phyloP scores from a whole-genome alignment of 2,797 vertebrate species.

The Anabacerthia variegaticeps region DNA sequence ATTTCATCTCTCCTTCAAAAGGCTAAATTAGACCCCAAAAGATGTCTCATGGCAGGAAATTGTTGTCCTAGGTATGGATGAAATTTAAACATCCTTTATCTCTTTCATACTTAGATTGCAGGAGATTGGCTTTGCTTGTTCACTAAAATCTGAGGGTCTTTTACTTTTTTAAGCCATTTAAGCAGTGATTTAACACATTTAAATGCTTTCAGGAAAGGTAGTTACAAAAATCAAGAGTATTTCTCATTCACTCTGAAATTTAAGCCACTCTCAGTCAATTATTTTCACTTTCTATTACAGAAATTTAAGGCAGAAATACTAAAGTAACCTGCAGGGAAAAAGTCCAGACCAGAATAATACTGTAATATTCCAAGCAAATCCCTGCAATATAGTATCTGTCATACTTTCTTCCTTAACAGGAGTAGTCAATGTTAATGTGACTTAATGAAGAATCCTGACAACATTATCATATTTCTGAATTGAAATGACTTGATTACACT shows the following conservation, averaged over 20 bases:
- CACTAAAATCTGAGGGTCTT: neutral
- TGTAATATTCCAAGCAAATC: neutral
- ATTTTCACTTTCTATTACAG: neutral
- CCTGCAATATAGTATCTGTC: neutral
- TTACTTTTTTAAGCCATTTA: neutral
- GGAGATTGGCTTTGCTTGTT: neutral
- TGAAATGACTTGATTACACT: neutral
- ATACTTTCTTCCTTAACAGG: neutral
- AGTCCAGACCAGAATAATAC: neutral
- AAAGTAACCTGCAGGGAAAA: neutral
- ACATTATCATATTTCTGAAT: neutral
- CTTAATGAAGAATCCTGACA: slow-evolving; percentile 26
- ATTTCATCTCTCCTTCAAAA: neutral
- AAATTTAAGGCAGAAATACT: neutral
- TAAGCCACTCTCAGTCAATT: neutral
- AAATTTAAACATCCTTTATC: neutral
- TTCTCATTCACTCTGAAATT: neutral
- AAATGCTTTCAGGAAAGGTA: neutral
- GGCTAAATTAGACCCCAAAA: neutral
- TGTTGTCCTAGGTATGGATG: neutral
- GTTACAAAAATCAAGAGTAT: neutral
- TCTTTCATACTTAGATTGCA: neutral
- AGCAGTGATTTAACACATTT: neutral
- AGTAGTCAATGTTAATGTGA: neutral
- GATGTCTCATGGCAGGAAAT: neutral